Percentiles rank a stretch among this genome's conserved stretches.
phyloP scores from a whole-genome alignment of 1,140 invertebrate genomes.

The Aphelenchoides fujianensis region DNA sequence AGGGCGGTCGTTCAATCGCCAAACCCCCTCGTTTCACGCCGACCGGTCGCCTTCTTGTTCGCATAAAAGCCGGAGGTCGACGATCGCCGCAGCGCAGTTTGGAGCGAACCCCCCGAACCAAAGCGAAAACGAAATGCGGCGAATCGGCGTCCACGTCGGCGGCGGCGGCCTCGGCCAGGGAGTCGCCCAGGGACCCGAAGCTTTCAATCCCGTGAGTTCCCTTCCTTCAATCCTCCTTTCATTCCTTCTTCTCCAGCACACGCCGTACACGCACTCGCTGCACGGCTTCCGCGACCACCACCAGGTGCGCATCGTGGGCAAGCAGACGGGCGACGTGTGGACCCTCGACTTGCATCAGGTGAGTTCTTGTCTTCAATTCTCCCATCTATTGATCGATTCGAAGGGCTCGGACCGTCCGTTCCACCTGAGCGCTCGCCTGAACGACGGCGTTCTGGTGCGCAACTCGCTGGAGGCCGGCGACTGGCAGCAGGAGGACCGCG shows the following conservation, averaged over 20 bases:
- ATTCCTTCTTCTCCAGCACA: too few species aligned
- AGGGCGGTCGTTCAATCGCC: too few species aligned
- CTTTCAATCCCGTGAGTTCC: not conserved
- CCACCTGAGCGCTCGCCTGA: not conserved
- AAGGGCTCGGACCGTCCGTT: not conserved
- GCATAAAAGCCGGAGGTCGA: too few species aligned
- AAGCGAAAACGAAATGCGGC: too few species aligned
- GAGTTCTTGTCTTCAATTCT: not conserved
- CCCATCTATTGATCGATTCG: too few species aligned
- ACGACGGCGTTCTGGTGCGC: not conserved
- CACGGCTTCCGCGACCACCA: not conserved
- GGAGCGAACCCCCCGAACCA: too few species aligned
- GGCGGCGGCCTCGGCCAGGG: not conserved
- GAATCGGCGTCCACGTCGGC: not conserved
- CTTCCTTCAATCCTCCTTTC: not conserved
- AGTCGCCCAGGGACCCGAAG: not conserved
- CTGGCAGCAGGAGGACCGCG: constrained; percentile 1
- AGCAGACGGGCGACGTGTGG: not conserved
- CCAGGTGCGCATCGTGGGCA: not conserved
- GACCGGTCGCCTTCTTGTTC: too few species aligned
- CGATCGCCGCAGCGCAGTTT: too few species aligned
- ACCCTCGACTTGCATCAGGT: not conserved
- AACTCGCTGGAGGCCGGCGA: not conserved
- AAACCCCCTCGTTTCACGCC: too few species aligned
- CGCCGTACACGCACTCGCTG: not conserved